These are phyloP conservation scores for Brotula barbata DNA, from an alignment of 2,797 vertebrate genomes.

Conservation along the genomic window DNA sequence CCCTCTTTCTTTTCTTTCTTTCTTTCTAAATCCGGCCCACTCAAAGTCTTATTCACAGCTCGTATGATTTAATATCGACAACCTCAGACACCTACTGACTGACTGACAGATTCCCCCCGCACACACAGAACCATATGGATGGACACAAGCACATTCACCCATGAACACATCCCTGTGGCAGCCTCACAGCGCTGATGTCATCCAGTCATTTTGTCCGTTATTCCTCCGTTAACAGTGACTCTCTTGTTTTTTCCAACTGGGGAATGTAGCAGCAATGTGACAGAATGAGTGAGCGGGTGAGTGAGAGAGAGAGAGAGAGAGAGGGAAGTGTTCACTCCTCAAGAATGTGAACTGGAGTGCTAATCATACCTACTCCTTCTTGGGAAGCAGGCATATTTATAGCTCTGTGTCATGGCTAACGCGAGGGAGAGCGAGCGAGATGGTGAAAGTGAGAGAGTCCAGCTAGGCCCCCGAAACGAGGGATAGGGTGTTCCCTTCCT, in stretches of 20 bases:
- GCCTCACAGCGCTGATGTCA: constrained; percentile 12
- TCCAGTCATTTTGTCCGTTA: constrained; percentile 1
- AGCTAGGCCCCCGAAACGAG: constrained; percentile 43
- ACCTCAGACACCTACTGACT: constrained; percentile 2
- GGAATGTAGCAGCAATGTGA: background rate
- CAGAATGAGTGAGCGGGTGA: constrained; percentile 12
- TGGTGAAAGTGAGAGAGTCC: constrained; percentile 34
- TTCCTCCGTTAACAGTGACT: constrained; percentile 40
- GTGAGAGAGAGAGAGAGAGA: constrained; percentile 15
- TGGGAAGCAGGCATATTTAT: constrained; percentile 75
- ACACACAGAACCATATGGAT: background rate
- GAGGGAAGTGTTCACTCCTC: constrained; percentile 54
- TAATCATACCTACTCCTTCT: constrained; percentile 66
- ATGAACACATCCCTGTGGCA: constrained; percentile 6
- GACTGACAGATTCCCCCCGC: constrained; percentile 15
- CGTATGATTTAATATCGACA: constrained; percentile 21
- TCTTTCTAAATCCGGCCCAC: background rate
- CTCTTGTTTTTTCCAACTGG: constrained; percentile 42
- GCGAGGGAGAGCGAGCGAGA: constrained; percentile 22
- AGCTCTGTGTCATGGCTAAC: constrained; percentile 65
- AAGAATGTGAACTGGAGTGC: constrained; percentile 64
- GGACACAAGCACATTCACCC: background rate
- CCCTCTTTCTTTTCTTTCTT: too few species aligned
- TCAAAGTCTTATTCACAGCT: constrained; percentile 20
- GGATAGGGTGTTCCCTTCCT: constrained; percentile 33